Conservation (phyloP, 2,888 invertebrate genomes). For the Eumacrocentrus americanus region DNA sequence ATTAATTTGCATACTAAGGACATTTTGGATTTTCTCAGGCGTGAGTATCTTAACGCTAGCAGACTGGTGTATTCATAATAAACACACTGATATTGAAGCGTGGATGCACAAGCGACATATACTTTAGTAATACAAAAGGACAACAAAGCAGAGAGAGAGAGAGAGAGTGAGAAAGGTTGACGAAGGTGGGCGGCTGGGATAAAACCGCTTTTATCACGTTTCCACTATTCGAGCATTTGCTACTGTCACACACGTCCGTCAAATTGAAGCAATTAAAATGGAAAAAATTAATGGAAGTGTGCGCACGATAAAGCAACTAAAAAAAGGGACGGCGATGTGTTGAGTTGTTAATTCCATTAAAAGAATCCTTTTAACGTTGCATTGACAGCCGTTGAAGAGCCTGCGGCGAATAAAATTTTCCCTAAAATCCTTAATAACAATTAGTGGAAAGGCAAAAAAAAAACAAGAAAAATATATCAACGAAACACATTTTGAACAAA, state of each 20-base stretch:
- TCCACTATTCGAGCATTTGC: conserved; percentile 37
- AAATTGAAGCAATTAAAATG: conserved; percentile 28
- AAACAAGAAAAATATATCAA: not conserved
- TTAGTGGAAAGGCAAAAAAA: not conserved
- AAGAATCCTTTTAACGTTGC: not conserved
- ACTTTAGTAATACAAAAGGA: not conserved
- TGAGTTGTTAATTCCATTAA: conserved; percentile 11
- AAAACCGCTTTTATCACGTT: conserved; percentile 39
- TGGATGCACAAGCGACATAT: not conserved
- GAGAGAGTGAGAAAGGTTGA: conserved; percentile 2
- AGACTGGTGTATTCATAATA: too few relatives aligned
- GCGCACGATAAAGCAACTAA: not conserved
- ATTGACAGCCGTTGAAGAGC: not conserved
- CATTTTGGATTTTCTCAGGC: too few relatives aligned
- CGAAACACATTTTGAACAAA: too few relatives aligned
- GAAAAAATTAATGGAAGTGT: conserved; percentile 6
- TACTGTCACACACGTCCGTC: conserved; percentile 26
- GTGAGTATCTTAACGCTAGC: too few relatives aligned
- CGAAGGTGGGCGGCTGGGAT: not conserved
- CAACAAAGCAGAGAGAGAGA: not conserved
- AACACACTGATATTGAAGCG: too few relatives aligned
- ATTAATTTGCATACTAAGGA: too few relatives aligned
- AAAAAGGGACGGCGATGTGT: too few relatives aligned
- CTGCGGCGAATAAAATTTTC: too few relatives aligned
- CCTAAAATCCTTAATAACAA: too few relatives aligned